These are phyloP conservation scores for Pandemis corylana DNA, from an alignment of 2,888 invertebrate species.

Conservation along the genomic window DNA sequence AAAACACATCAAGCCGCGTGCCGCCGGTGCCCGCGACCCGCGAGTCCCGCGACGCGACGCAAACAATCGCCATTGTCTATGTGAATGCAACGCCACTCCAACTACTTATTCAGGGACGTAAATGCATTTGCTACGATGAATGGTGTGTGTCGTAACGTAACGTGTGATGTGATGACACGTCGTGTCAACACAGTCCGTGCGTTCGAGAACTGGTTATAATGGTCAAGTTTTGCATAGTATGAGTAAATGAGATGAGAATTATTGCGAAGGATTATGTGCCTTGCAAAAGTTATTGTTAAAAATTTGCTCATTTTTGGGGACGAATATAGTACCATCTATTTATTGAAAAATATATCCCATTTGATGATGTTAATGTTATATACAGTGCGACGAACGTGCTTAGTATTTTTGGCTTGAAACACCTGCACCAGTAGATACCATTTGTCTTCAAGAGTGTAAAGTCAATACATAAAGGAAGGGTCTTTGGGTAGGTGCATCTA, in stretches of 20 bases:
- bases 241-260: slow-evolving; percentile 32
- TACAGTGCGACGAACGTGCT: too few species aligned
- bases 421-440: too few species aligned
- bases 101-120: slow-evolving; percentile 55
- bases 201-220: slow-evolving; percentile 28
- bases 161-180: slow-evolving; percentile 46
- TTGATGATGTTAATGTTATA: too few species aligned
- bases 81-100: slow-evolving; percentile 53
- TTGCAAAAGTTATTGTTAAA: not conserved
- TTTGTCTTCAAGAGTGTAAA: too few species aligned
- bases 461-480: too few species aligned
- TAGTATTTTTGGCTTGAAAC: too few species aligned
- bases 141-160: slow-evolving; percentile 54
- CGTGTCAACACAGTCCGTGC: slow-evolving; percentile 29
- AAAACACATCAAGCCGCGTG: slow-evolving; percentile 57
- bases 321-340: not conserved
- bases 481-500: too few species aligned
- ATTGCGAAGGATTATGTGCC: slow-evolving; percentile 7
- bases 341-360: not conserved
- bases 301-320: not conserved
- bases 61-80: slow-evolving; percentile 66
- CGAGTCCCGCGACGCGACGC: slow-evolving; percentile 46
- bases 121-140: slow-evolving; percentile 58
- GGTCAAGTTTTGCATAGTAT: slow-evolving; percentile 34
- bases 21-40: slow-evolving; percentile 55